phyloP scores from a whole-genome alignment of 2,888 invertebrate species.

The Pseudolycoriella hygida region DNA sequence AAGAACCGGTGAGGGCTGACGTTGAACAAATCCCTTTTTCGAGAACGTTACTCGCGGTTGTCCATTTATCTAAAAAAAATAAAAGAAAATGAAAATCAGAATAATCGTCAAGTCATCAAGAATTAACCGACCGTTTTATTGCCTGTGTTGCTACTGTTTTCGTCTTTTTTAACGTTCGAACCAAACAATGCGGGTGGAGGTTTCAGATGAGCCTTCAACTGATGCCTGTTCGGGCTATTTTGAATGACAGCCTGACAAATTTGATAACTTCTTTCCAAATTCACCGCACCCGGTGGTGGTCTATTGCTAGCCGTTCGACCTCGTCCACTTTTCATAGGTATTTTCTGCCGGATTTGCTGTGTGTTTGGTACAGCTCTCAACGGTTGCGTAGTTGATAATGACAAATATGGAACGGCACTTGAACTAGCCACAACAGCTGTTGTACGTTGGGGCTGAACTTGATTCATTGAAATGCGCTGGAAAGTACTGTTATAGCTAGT shows the following conservation, averaged over 20 bases:
- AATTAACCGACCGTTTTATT: not conserved
- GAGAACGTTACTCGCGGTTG: conserved; percentile 26
- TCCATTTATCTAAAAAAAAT: conserved; percentile 16
- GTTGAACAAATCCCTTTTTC: conserved; percentile 32
- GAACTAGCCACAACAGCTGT: conserved; percentile 29
- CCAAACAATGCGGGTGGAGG: conserved; percentile 63
- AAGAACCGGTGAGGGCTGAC: conserved; percentile 41
- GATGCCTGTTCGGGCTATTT: conserved; percentile 81
- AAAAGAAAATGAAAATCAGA: not conserved
- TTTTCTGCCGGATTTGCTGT: conserved; percentile 12
- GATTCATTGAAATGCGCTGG: not conserved
- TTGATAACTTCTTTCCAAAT: conserved; percentile 86
- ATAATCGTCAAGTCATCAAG: too few relatives aligned
- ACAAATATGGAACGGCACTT: conserved; percentile 32
- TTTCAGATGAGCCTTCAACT: conserved; percentile 65
- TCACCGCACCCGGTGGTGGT: conserved; percentile 78
- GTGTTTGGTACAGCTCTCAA: conserved; percentile 29
- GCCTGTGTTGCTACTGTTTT: conserved; percentile 5
- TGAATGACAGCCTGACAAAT: conserved; percentile 88
- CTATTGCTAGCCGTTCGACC: conserved; percentile 33
- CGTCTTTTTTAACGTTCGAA: conserved; percentile 14
- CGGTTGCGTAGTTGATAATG: conserved; percentile 32
- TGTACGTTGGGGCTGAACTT: conserved; percentile 10
- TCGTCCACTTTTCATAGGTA: conserved; percentile 10
- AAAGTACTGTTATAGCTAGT: not conserved